phyloP scores from a whole-genome alignment of 2,113 vertebrate species.

The Tiliqua scincoides region DNA sequence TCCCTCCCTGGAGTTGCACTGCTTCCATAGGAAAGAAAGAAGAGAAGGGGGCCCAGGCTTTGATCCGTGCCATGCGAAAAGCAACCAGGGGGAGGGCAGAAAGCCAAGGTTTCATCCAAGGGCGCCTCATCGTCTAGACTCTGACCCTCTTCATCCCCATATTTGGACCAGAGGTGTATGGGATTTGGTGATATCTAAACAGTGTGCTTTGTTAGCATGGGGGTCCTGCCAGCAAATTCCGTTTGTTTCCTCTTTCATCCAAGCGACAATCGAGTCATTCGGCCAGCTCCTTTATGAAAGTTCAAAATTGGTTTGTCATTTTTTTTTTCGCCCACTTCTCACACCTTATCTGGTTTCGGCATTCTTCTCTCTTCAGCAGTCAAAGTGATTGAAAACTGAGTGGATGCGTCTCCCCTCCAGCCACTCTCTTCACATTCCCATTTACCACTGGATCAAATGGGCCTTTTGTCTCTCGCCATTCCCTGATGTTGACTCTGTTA shows the following conservation, averaged over 20 bases:
- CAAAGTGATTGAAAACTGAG: slow-evolving; percentile 83
- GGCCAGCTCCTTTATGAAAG: slow-evolving; percentile 58
- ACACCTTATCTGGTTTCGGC: slow-evolving; percentile 80
- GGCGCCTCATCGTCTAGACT: background rate
- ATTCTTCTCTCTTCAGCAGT: slow-evolving; percentile 79
- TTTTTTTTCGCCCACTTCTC: slow-evolving; percentile 47
- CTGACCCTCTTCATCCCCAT: background rate
- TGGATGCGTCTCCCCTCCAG: slow-evolving; percentile 79
- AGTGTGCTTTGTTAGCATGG: background rate
- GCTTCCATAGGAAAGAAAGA: background rate
- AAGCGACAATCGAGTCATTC: slow-evolving; percentile 51
- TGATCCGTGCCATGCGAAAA: background rate
- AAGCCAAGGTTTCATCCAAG: background rate
- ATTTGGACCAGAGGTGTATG: background rate
- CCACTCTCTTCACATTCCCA: slow-evolving; percentile 81
- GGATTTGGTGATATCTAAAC: background rate
- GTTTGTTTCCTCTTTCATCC: background rate
- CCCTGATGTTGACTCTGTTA: slow-evolving; percentile 74
- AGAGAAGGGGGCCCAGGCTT: background rate
- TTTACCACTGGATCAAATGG: slow-evolving; percentile 81
- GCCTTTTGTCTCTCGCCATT: slow-evolving; percentile 77
- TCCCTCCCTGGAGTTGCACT: background rate
- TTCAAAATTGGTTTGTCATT: slow-evolving; percentile 61
- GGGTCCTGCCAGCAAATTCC: rapidly evolving
- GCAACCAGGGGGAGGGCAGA: background rate